A percentile compares a stretch with the other conserved stretches of the same genome.
phyloP scores from a whole-genome alignment of 2,888 invertebrate species.

The Pollenia griseotomentosa region DNA sequence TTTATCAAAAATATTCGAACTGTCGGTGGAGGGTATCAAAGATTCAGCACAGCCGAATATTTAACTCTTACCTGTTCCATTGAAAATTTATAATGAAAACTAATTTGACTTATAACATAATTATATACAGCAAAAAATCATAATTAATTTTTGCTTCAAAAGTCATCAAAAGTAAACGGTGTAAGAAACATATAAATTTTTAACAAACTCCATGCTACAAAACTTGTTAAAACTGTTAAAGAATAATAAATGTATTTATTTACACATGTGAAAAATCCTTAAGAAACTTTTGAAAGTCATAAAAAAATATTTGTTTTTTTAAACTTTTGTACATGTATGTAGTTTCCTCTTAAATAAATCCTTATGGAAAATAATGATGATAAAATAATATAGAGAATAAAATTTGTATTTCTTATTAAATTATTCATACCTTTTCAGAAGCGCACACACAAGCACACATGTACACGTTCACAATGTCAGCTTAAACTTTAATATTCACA shows the following conservation, averaged over 20 bases:
- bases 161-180: conserved; percentile 1
- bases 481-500: background rate
- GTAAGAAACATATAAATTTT: conserved; percentile 8
- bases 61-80: no score
- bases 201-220: no score
- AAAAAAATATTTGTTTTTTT: background rate
- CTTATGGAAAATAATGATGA: conserved; percentile 25
- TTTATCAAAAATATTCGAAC: no score
- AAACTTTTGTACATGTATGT: no score
- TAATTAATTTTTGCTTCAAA: background rate
- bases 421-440: conserved; percentile 39
- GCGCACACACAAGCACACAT: background rate
- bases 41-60: no score
- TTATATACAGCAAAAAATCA: no score
- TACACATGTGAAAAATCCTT: background rate
- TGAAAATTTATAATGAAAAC: no score
- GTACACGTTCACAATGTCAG: background rate
- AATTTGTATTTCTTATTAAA: background rate
- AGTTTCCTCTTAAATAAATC: conserved; percentile 1
- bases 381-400: conserved; percentile 16
- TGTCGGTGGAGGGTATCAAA: no score
- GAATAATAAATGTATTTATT: no score
- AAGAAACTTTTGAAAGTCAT: conserved; percentile 1
- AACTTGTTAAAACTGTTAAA: no score
- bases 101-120: no score